Evolutionary conservation across 2,797 vertebrate species (phyloP), one percentile per base, ranked within the genome.

Genomic region (Gephyroberyx darwinii): DNA sequence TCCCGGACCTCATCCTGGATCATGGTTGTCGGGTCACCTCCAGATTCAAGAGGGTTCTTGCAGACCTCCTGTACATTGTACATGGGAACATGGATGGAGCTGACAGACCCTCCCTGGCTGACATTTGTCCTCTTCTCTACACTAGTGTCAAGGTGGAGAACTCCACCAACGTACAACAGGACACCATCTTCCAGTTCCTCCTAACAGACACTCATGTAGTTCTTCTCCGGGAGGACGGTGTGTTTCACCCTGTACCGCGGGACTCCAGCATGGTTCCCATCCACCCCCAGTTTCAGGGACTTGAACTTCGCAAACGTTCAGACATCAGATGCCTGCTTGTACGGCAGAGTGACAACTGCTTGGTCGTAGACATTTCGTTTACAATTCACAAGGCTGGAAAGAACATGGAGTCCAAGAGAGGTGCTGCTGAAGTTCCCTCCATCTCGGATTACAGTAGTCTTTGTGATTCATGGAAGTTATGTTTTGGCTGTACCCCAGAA

Each of bases 1-100:
- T 92, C 55, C 85, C 94, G 0, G 92, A 93, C 26, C 55, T 96
- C 0, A 0, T 90, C 74, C 86, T 94, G 59, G 75, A 79, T n/a
- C n/a, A 10, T 0, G 81, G 84, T 5, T 51, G 89, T 10, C 54
- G 41, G 0, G 26, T 96, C 26, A 93, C 89, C 7, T 95, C 91
- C 74, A 91, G 88, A 53, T 96, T 96, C 75, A 92, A 90, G 60
- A 88, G 79, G 8, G 78, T 88, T 5, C 92, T 95, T 5, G 94
- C 94, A 10, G 93, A 96, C 75, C 81, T 96, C 45, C 86, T 94
- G 62, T 96, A 95, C 82, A 84, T 96, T 7, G 69, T 95, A 57
- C 93, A 93, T 19, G 93, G 93, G 76, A 96, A 96, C 82, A 95
- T 95, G 91, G 87, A 88, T 0, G 71, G 19, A 45, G 53, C 67